phyloP scores from a whole-genome alignment of 2,888 invertebrate species.

The Gortyna flavago region DNA sequence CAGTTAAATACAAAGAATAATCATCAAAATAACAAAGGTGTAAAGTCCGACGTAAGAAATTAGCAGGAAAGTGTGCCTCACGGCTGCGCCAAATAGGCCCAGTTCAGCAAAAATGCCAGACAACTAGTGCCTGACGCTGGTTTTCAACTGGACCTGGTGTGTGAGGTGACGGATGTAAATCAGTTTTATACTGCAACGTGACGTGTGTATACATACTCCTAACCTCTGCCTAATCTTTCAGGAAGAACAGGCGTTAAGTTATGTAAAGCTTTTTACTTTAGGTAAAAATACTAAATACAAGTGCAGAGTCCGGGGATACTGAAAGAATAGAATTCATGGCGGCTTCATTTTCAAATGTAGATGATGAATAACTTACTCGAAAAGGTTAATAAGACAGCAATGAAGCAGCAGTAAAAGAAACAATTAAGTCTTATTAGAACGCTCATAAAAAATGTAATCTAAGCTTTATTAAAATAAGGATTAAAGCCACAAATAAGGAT shows the following conservation, averaged over 20 bases:
- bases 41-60: no score
- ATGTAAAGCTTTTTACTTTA: not conserved
- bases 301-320: not conserved
- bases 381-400: not conserved
- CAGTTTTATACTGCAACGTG: no score
- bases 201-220: no score
- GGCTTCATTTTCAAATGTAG: not conserved
- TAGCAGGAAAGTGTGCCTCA: no score
- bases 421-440: not conserved
- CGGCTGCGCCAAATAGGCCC: no score
- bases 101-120: no score
- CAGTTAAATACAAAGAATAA: no score
- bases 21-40: no score
- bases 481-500: conserved; percentile 11
- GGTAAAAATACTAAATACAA: not conserved
- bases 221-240: not conserved
- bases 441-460: not conserved
- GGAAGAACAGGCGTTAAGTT: not conserved
- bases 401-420: conserved; percentile 21
- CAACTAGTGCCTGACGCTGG: no score
- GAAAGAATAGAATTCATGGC: not conserved
- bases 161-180: no score
- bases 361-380: not conserved
- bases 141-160: no score
- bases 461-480: conserved; percentile 17